phyloP scores from a whole-genome alignment of 1,140 invertebrate genomes.

The Planococcus citri region DNA sequence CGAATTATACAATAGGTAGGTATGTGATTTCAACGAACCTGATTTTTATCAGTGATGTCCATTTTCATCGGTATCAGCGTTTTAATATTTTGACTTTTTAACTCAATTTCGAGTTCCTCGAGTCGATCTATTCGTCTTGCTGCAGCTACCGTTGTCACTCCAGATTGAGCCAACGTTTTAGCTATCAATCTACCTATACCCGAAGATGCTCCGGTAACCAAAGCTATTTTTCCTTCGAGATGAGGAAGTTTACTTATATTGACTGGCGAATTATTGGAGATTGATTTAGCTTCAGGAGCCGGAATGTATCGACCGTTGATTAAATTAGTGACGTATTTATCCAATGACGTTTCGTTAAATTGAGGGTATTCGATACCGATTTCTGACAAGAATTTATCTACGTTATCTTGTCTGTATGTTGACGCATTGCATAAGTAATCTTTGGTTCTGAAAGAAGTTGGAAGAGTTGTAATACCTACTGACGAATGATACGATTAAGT shows the following conservation, averaged over 20 bases:
- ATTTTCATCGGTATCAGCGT: conserved; percentile 25
- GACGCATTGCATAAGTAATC: not conserved
- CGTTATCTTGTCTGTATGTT: not conserved
- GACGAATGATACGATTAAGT: not conserved
- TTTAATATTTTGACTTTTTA: conserved; percentile 16
- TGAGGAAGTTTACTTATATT: not conserved
- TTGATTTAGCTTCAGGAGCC: not conserved
- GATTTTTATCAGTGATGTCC: conserved; percentile 26
- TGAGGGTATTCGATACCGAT: not conserved
- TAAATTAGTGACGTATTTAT: not conserved
- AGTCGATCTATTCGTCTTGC: conserved; percentile 27
- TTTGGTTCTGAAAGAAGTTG: not conserved
- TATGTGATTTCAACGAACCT: conserved; percentile 24
- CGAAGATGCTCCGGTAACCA: conserved; percentile 30
- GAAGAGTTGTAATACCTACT: not conserved
- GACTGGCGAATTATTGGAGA: not conserved
- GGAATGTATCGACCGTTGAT: not conserved
- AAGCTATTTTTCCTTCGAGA: conserved; percentile 26
- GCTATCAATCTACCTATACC: conserved; percentile 30
- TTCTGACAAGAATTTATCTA: not conserved
- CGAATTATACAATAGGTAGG: not conserved
- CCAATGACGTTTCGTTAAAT: not conserved
- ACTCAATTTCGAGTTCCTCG: conserved; percentile 23
- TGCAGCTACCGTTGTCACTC: conserved; percentile 28
- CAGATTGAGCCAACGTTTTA: conserved; percentile 26